Percentiles rank a stretch among this genome's conserved stretches.
Evolutionary conservation across 1,140 invertebrate genomes (phyloP).

Genomic region (Hyposmocoma kahamanoa): DNA sequence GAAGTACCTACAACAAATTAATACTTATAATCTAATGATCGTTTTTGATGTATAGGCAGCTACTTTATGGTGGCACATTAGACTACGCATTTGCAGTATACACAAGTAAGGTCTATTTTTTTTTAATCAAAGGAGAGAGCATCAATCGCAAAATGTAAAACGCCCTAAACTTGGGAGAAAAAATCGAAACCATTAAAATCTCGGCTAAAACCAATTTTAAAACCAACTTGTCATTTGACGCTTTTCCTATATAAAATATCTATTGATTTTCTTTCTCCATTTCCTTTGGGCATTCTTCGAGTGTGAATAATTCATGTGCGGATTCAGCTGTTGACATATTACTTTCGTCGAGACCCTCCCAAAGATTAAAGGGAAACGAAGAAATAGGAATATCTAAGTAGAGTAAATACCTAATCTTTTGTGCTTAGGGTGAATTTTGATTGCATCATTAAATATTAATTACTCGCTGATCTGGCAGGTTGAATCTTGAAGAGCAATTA

Average conservation of each 20-base stretch:
- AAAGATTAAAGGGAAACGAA: constrained; percentile 31
- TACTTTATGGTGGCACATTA: neutral
- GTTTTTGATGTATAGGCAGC: neutral
- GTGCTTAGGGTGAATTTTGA: neutral
- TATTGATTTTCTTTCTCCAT: constrained; percentile 28
- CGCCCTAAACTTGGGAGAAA: too few species aligned
- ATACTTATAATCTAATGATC: constrained; percentile 33
- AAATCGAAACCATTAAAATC: too few species aligned
- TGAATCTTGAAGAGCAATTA: too few species aligned
- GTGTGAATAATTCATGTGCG: constrained; percentile 41
- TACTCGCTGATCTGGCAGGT: too few species aligned
- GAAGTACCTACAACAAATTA: constrained; percentile 44
- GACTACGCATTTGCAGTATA: too few species aligned
- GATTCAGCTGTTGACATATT: constrained; percentile 29
- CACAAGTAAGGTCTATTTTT: too few species aligned
- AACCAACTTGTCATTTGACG: too few species aligned
- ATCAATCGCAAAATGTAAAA: too few species aligned
- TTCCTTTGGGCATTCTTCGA: constrained; percentile 26
- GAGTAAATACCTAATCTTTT: neutral
- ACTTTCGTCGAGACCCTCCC: constrained; percentile 26
- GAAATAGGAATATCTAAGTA: constrained; percentile 8
- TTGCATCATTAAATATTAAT: neutral
- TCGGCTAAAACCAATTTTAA: too few species aligned
- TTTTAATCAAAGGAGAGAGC: too few species aligned
- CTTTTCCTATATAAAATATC: too few species aligned